Conservation (phyloP, 2,113 vertebrate genomes). For the Clarias magur region DNA sequence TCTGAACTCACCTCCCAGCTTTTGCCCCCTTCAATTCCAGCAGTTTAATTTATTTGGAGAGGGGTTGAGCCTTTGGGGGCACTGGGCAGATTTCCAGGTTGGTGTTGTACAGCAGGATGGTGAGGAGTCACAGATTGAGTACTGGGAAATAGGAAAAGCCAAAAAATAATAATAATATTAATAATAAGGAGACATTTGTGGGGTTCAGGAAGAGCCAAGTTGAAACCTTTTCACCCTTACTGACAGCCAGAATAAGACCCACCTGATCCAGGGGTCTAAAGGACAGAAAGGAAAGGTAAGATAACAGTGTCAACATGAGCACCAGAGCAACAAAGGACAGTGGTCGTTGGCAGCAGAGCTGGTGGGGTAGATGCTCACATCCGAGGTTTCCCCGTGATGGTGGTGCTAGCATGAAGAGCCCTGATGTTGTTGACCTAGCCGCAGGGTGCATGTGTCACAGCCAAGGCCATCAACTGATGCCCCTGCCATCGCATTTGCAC, state of each 20-base stretch:
- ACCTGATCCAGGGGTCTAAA: slow-evolving; percentile 63
- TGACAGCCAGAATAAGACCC: slow-evolving; percentile 70
- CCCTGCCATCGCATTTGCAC: slow-evolving; percentile 70
- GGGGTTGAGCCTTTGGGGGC: slow-evolving; percentile 55
- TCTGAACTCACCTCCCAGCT: slow-evolving; percentile 46
- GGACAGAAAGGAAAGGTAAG: slow-evolving; percentile 57
- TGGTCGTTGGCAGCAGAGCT: slow-evolving; percentile 31
- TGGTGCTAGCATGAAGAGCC: slow-evolving; percentile 63
- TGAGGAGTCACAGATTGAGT: slow-evolving; percentile 1
- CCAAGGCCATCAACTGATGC: slow-evolving; percentile 64
- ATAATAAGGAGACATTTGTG: slow-evolving; percentile 31
- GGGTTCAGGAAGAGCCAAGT: slow-evolving; percentile 64
- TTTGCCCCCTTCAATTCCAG: slow-evolving; percentile 56
- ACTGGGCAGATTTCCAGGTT: slow-evolving; percentile 57
- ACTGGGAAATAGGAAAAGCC: slow-evolving; percentile 14
- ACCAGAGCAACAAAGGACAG: slow-evolving; percentile 41
- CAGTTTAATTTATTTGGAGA: slow-evolving; percentile 71
- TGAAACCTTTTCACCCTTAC: slow-evolving; percentile 62
- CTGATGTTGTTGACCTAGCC: slow-evolving; percentile 74
- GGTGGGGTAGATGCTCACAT: slow-evolving; percentile 61
- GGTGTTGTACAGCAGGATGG: neutral
- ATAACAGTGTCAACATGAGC: slow-evolving; percentile 50
- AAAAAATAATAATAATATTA: neutral
- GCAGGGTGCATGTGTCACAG: slow-evolving; percentile 69
- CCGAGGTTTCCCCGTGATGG: slow-evolving; percentile 63